These are phyloP conservation scores for Noctua janthe DNA, from an alignment of 2,888 invertebrate species.

Conservation along the genomic window DNA sequence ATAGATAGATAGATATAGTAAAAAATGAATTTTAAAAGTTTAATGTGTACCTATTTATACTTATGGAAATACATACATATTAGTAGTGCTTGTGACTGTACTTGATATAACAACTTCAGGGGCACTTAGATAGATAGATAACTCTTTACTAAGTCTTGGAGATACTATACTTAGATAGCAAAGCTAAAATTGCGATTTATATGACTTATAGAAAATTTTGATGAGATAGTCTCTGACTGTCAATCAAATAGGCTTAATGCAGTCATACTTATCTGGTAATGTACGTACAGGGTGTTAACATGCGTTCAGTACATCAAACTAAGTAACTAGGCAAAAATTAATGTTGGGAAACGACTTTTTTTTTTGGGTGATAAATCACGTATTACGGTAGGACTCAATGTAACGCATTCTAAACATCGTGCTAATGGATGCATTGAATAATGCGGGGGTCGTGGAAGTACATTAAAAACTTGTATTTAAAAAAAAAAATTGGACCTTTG, in stretches of 20 bases:
- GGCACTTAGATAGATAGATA: slow-evolving; percentile 11
- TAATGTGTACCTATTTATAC: neutral
- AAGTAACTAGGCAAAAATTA: too few species aligned
- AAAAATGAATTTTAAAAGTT: neutral
- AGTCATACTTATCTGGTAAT: slow-evolving; percentile 6
- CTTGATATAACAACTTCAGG: slow-evolving; percentile 10
- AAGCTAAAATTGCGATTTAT: slow-evolving; percentile 3
- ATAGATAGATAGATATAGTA: neutral
- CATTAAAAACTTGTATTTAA: too few species aligned
- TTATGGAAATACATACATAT: neutral
- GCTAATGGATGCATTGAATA: too few species aligned
- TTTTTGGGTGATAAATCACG: too few species aligned
- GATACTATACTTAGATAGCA: slow-evolving; percentile 8
- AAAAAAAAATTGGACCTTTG: too few species aligned
- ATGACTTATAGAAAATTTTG: slow-evolving; percentile 11
- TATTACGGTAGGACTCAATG: too few species aligned
- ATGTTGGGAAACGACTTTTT: too few species aligned
- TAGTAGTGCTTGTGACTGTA: neutral
- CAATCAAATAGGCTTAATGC: slow-evolving; percentile 30
- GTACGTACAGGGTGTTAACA: neutral
- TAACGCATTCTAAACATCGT: too few species aligned
- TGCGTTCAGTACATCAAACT: too few species aligned
- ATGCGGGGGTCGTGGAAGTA: too few species aligned
- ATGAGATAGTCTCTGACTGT: slow-evolving; percentile 20
- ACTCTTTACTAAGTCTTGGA: neutral